Conservation (phyloP, 2,888 invertebrate species). For the Tiliacea citrago region DNA sequence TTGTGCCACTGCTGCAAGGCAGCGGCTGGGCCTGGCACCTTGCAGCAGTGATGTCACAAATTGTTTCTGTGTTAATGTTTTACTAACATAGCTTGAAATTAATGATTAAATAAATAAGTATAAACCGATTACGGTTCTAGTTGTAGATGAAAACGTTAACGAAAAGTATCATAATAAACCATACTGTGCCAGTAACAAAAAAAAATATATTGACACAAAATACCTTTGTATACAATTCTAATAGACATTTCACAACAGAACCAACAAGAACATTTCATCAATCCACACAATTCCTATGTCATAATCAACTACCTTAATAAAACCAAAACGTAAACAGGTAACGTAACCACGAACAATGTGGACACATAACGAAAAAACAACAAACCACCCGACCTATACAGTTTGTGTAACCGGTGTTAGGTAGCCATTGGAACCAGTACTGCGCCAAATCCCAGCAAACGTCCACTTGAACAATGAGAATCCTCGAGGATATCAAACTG, state of each 20-base stretch:
- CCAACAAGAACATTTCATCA: not conserved
- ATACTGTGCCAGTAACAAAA: not conserved
- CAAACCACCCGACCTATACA: conserved; percentile 36
- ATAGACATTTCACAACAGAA: too few relatives aligned
- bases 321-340: conserved; percentile 16
- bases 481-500: conserved; percentile 44
- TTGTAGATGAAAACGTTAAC: not conserved
- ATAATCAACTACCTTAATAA: conserved; percentile 45
- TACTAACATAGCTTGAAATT: too few relatives aligned
- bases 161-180: not conserved
- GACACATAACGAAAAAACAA: conserved; percentile 17
- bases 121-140: not conserved
- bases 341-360: conserved; percentile 53
- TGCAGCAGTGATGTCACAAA: too few relatives aligned
- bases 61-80: too few relatives aligned
- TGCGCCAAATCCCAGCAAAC: not conserved
- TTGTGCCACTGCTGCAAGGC: too few relatives aligned
- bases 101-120: too few relatives aligned
- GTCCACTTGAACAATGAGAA: conserved; percentile 48
- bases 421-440: conserved; percentile 20
- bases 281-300: conserved; percentile 50
- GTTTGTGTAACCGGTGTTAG: conserved; percentile 19
- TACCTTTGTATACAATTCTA: too few relatives aligned
- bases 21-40: too few relatives aligned
- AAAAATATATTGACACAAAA: too few relatives aligned